phyloP scores from a whole-genome alignment of 2,888 invertebrate species.

The Synanthedon andrenaeformis region DNA sequence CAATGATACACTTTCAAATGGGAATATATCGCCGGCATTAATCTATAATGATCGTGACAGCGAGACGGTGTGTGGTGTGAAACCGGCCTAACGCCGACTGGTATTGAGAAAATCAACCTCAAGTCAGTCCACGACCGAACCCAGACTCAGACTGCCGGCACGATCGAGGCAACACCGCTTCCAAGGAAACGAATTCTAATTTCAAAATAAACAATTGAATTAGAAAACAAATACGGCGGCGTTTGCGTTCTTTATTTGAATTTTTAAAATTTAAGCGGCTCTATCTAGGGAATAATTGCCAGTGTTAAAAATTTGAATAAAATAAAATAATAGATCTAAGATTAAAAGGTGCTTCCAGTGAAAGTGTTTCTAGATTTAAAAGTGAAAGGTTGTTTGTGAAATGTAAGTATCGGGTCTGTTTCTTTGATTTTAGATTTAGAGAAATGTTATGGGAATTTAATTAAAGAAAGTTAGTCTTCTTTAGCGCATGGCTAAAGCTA shows the following conservation, averaged over 20 bases:
- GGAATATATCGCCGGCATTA: conserved; percentile 16
- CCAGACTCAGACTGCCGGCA: conserved; percentile 23
- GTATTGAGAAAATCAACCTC: conserved; percentile 42
- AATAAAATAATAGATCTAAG: conserved; percentile 14
- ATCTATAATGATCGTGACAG: conserved; percentile 33
- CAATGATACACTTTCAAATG: conserved; percentile 41
- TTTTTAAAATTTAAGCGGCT: too few species aligned
- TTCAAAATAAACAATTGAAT: conserved; percentile 1
- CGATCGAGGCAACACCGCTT: background rate
- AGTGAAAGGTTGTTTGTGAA: conserved; percentile 49
- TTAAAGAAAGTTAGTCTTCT: background rate
- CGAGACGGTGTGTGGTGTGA: conserved; percentile 12
- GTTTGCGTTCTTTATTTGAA: background rate
- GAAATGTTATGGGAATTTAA: conserved; percentile 5
- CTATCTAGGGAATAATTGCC: background rate
- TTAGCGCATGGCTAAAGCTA: background rate
- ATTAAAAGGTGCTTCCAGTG: conserved; percentile 31
- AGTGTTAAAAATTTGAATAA: background rate
- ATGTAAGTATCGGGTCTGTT: conserved; percentile 24
- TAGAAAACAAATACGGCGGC: background rate
- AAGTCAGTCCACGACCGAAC: conserved; percentile 9
- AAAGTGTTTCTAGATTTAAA: conserved; percentile 53
- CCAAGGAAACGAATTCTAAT: background rate
- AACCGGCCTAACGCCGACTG: conserved; percentile 27
- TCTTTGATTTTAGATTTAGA: background rate